Percentiles rank a stretch among this genome's conserved stretches.
Conservation (phyloP, 2,113 vertebrate species). For the Pelecanus crispus region DNA sequence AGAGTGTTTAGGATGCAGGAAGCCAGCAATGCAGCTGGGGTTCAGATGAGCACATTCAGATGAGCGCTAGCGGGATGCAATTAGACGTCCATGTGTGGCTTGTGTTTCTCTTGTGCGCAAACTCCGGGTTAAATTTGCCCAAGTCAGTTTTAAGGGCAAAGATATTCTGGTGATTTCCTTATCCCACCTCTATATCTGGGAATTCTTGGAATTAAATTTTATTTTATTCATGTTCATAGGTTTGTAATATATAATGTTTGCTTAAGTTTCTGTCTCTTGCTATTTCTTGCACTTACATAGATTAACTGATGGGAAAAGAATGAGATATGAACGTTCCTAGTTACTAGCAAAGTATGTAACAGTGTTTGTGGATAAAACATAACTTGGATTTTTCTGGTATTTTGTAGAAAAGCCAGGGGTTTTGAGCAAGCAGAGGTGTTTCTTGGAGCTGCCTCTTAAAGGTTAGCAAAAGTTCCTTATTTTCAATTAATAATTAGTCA, state of each 20-base stretch:
- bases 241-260: background rate
- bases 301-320: background rate
- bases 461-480: background rate
- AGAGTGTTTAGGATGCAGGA: background rate
- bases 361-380: background rate
- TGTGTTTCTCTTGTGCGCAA: background rate
- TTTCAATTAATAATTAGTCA: background rate
- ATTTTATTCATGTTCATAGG: background rate
- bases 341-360: background rate
- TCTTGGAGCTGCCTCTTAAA: background rate
- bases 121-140: background rate
- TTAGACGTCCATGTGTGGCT: background rate
- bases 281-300: background rate
- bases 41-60: no score
- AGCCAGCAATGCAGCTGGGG: background rate
- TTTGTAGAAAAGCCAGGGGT: background rate
- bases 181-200: background rate
- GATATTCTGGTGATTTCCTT: background rate
- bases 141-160: background rate
- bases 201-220: background rate
- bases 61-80: background rate
- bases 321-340: background rate
- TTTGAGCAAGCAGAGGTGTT: background rate
- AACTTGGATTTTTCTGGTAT: background rate
- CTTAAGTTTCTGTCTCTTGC: background rate